A percentile compares a stretch with the other conserved stretches of the same genome.
phyloP scores from a whole-genome alignment of 2,797 vertebrate genomes.

The Chloroceryle inda region DNA sequence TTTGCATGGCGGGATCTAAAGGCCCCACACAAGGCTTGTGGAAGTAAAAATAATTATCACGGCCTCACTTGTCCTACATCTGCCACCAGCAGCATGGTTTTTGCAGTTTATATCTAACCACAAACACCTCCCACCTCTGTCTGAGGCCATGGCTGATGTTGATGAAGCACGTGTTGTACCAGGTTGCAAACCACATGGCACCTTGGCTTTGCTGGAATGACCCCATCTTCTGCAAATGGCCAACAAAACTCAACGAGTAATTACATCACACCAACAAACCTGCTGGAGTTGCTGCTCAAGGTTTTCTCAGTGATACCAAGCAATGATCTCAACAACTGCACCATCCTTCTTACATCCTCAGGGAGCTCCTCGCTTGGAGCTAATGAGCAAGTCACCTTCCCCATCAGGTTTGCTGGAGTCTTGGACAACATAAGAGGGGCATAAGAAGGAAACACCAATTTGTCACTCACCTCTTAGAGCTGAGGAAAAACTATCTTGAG shows the following conservation, averaged over 20 bases:
- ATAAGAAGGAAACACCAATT: neutral
- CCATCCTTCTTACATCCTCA: neutral
- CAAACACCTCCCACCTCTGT: neutral
- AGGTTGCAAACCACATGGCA: neutral
- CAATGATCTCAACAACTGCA: neutral
- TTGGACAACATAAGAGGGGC: neutral
- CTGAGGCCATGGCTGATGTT: neutral
- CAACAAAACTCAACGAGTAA: neutral
- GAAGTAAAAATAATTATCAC: neutral
- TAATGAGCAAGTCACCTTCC: neutral
- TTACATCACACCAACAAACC: neutral
- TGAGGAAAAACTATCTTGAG: neutral
- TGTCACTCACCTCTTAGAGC: neutral
- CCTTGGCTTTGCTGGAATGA: neutral
- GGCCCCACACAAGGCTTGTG: neutral
- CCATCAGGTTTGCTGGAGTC: neutral
- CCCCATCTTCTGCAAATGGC: fast-evolving
- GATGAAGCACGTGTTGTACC: neutral
- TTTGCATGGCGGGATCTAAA: neutral
- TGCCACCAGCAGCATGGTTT: neutral
- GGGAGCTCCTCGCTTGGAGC: neutral
- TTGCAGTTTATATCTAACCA: neutral
- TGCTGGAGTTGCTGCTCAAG: neutral
- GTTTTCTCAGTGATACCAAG: neutral
- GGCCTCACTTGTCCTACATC: neutral